A percentile compares a stretch with the other conserved stretches of the same genome.
phyloP scores from a whole-genome alignment of 1,140 invertebrate genomes.

The Atta texana region DNA sequence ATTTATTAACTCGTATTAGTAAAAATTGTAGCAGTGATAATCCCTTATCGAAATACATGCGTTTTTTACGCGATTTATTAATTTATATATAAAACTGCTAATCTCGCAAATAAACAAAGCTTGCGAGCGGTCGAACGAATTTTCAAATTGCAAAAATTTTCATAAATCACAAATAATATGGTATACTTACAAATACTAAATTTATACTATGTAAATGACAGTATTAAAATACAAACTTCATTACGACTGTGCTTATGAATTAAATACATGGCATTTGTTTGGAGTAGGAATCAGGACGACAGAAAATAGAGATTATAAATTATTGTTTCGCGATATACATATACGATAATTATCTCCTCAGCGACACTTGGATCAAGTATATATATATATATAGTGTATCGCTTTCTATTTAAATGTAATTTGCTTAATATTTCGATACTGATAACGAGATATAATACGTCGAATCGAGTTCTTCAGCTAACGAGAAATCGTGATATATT shows the following conservation, averaged over 20 bases:
- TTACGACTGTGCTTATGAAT: conserved; percentile 16
- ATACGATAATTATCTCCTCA: neutral
- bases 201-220: neutral
- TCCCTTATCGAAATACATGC: neutral
- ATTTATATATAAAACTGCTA: neutral
- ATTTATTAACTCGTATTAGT: neutral
- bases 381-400: neutral
- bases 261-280: neutral
- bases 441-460: neutral
- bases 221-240: neutral
- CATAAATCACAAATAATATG: neutral
- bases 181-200: neutral
- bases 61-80: neutral
- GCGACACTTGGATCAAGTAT: neutral
- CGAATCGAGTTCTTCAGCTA: neutral
- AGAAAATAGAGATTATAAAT: neutral
- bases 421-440: conserved; percentile 8
- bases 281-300: neutral
- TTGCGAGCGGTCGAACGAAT: neutral
- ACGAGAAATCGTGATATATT: neutral
- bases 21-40: neutral
- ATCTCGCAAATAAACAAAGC: neutral
- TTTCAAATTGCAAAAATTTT: neutral
- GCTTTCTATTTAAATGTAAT: conserved; percentile 20
- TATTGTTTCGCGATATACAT: conserved; percentile 15